These are phyloP conservation scores for Semotilus atromaculatus DNA, from an alignment of 2,797 vertebrate genomes.

Conservation along the genomic window DNA sequence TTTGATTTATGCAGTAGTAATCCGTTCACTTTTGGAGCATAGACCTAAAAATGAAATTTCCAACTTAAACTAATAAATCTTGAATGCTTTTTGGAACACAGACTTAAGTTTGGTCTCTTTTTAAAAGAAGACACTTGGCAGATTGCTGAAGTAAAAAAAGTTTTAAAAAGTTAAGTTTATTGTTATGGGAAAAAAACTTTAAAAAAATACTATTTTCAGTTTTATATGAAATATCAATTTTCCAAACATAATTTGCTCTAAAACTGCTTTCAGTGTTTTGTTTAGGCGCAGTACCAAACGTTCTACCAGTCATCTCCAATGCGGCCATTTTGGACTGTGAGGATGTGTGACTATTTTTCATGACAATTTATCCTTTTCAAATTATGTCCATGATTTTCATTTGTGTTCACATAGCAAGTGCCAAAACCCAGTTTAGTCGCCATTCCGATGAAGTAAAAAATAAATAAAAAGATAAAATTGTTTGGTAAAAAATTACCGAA, in stretches of 20 bases:
- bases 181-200: neutral
- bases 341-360: neutral
- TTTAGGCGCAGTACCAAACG: neutral
- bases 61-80: neutral
- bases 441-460: neutral
- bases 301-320: neutral
- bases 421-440: neutral
- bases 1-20: neutral
- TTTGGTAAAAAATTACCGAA: neutral
- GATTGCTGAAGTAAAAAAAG: too few relatives aligned
- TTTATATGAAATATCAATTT: neutral
- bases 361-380: neutral
- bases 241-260: neutral
- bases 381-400: neutral
- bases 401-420: neutral
- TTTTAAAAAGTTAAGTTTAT: neutral
- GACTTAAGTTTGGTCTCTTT: neutral
- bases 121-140: neutral
- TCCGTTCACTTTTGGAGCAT: neutral
- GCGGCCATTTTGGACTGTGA: too few relatives aligned
- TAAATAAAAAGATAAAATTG: too few relatives aligned
- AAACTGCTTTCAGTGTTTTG: neutral
- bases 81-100: neutral
- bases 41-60: neutral
- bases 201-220: neutral